Percentiles rank a stretch among this genome's conserved stretches.
phyloP scores from a whole-genome alignment of 2,113 vertebrate species.

The Saimiri boliviensis region DNA sequence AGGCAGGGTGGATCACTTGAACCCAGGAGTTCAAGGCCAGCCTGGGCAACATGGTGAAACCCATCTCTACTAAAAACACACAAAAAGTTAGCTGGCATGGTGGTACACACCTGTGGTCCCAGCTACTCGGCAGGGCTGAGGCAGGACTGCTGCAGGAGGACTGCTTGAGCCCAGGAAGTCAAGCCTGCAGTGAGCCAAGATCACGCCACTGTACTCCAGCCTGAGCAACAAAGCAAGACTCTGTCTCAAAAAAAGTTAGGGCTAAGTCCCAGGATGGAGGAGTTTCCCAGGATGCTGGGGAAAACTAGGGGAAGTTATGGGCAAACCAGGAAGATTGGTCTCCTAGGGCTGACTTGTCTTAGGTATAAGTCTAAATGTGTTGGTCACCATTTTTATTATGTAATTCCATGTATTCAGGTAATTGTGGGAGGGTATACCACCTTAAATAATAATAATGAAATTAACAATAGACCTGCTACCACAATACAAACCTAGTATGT shows the following conservation, averaged over 20 bases:
- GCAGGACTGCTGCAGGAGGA: too few relatives aligned
- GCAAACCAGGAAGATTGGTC: not conserved
- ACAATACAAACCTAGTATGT: not conserved
- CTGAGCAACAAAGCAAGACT: too few relatives aligned
- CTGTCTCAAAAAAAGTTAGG: not conserved
- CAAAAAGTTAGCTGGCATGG: not conserved
- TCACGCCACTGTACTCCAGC: not conserved
- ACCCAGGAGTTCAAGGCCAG: not conserved
- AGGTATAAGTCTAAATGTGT: not conserved
- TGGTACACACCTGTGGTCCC: not conserved
- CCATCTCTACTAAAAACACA: not conserved
- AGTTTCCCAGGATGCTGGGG: not conserved
- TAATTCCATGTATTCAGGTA: not conserved
- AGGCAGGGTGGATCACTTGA: not conserved
- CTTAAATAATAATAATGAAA: not conserved
- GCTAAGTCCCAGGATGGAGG: not conserved
- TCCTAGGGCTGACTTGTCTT: not conserved
- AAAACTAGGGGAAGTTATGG: not conserved
- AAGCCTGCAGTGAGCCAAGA: not conserved
- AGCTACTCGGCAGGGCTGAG: too few relatives aligned
- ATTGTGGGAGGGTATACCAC: not conserved
- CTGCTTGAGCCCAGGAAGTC: not conserved
- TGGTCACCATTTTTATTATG: not conserved
- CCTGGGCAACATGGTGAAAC: not conserved
- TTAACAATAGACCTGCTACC: not conserved